Evolutionary conservation across 2,888 invertebrate genomes (phyloP).

Genomic region (Drosophila paranaensis): DNA sequence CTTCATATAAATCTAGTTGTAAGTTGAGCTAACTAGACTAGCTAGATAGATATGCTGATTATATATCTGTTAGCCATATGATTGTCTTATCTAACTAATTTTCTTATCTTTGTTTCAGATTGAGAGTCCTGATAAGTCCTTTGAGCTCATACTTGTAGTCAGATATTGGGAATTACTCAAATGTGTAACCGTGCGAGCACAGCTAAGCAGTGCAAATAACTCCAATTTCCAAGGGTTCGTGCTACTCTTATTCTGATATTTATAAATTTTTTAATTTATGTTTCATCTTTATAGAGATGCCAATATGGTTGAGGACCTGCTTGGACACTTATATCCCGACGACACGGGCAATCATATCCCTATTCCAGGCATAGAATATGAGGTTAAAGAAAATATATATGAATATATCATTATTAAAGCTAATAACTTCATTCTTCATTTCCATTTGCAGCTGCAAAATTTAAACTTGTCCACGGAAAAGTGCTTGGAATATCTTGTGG

Average conservation of each 20-base stretch:
- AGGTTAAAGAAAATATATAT: constrained; percentile 27
- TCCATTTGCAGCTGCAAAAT: constrained; percentile 43
- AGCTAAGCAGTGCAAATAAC: constrained; percentile 31
- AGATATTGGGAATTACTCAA: constrained; percentile 63
- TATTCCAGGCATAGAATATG: constrained; percentile 63
- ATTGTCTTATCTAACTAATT: background rate
- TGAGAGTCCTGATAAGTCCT: constrained; percentile 36
- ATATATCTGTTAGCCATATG: background rate
- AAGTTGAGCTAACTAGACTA: constrained; percentile 12
- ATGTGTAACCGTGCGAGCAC: constrained; percentile 54
- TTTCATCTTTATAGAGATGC: constrained; percentile 42
- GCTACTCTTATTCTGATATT: background rate
- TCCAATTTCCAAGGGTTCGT: constrained; percentile 46
- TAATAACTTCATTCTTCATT: background rate
- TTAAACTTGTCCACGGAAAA: constrained; percentile 30
- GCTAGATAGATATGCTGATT: background rate
- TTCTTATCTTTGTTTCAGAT: constrained; percentile 33
- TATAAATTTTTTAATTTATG: background rate
- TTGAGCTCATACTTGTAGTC: constrained; percentile 45
- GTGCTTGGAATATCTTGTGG: constrained; percentile 52
- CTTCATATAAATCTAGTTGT: constrained; percentile 59
- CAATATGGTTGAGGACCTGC: constrained; percentile 52
- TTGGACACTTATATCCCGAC: constrained; percentile 56
- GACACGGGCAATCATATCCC: constrained; percentile 63
- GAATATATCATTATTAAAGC: background rate